Evolutionary conservation across 2,888 invertebrate genomes (phyloP), one percentile per base, ranked within the genome.

Genomic region (Chrysopilus asiliformis): DNA sequence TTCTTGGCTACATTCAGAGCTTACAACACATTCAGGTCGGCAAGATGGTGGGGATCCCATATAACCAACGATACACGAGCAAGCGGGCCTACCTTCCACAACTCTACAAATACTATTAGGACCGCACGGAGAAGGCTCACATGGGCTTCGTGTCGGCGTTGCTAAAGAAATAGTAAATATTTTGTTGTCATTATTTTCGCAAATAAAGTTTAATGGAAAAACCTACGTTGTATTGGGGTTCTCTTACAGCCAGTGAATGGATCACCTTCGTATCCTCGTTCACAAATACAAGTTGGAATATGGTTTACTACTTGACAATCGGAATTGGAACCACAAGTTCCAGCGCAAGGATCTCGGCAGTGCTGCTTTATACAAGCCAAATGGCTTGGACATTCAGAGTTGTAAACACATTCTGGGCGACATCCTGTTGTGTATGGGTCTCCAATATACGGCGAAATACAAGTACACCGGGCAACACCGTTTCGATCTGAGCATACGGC

Each of bases 361-460:
- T 86, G 82, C 51, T 83, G 82, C 39, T 83, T 80, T 30, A 86
- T 68, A 55, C 87, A 89, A 24, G 85, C 77, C 43, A 83, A 63
- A 50, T 78, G 70, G 46, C 74, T 76, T 5, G 80, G 70, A 56
- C 89, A 89, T 52, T 87, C 86, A 1, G 82, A 73, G 56, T 80
- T 85, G 45, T 77, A 74, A 9, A 79, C 73, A 58, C 89, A 89
- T 64, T 89, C 89, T 3, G 87, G 87, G 43, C 80, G 71, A 52
- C 89, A 90, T 20, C 86, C 86, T 13, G 81, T 79, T 12, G 74
- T 72, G 53, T 85, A 87, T 4, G 87, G 86, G 65, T 90, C 84
- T 7, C 89, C 89, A 43, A 83, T 76, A 52, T 86, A 85, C 4
- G 86, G 86, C 39, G 86, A 82, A 52, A 89, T 83, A 53, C 89